Base-by-base conservation (phyloP, 1,140 invertebrate species). In the Brachionus rubens region DNA sequence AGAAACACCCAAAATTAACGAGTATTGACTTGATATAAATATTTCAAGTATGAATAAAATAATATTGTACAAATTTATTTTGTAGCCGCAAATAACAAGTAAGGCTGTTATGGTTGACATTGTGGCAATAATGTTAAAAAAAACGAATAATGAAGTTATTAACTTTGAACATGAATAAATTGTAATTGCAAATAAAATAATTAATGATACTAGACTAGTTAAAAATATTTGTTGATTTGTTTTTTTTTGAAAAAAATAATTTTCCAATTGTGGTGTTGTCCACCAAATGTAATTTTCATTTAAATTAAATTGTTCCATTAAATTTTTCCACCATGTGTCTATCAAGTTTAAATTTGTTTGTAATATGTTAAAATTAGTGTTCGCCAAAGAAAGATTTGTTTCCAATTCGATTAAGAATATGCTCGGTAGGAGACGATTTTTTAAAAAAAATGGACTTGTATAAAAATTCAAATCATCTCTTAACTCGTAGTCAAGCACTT, bases 231-330 rank as follows among this genome's bases (percentile, higher is more conserved):
- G 59, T 24, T 65, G 59, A 14, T 65, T 41, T 16, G 40, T 4
- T 24, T 65, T 65, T 43, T 43, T 65, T 65, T 65, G 59, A 43
- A 65, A 43, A 43, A 43, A 65, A 65, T 65, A 65, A 28, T 65
- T 65, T 65, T 65, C 40, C 33, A 65, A 43, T 65, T 65, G 59
- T 43, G 28, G 3, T 3, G 59, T 43, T 24, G 59, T 65, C 59
- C 59, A 65, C 59, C 59, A 65, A 65, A 65, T 19, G 16, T 43
- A 65, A 46, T 65, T 65, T 65, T 65, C 36, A 16, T 65, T 65
- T 30, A 65, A 24, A 6, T 28, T 28, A 65, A 65, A 46, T 26
- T 65, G 7, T 10, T 0, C 7, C 12, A 43, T 12, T 6, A 43
- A 10, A 14, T 43, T 24, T 65, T 65, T 65, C 59, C 59, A 65